phyloP scores from a whole-genome alignment of 2,888 invertebrate genomes.

The Brachycybe producta region DNA sequence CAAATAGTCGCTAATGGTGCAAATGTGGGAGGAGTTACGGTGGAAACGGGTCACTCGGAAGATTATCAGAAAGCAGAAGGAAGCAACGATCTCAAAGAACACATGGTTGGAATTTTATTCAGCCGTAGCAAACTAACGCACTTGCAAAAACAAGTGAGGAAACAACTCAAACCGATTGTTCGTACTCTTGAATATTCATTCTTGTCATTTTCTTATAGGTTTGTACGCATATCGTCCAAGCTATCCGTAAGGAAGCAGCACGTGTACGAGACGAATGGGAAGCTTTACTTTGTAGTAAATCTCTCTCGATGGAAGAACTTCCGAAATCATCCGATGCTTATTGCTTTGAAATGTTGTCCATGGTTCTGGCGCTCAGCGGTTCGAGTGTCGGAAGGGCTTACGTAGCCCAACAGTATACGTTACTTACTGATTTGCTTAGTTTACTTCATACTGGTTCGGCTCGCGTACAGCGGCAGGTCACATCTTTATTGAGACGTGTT shows the following conservation, averaged over 20 bases:
- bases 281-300: constrained; percentile 37
- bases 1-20: constrained; percentile 29
- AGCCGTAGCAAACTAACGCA: constrained; percentile 85
- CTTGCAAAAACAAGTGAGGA: constrained; percentile 70
- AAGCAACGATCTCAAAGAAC: constrained; percentile 70
- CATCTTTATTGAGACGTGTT: constrained; percentile 70
- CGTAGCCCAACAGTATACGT: constrained; percentile 72
- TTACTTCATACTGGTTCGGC: constrained; percentile 88
- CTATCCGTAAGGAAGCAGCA: constrained; percentile 75
- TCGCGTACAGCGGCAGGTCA: constrained; percentile 84
- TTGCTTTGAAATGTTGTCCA: constrained; percentile 92
- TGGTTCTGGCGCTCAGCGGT: constrained; percentile 86
- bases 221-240: constrained; percentile 56
- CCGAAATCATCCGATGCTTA: constrained; percentile 57
- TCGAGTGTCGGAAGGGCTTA: constrained; percentile 81
- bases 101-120: constrained; percentile 92
- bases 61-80: constrained; percentile 34
- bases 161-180: background rate
- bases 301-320: constrained; percentile 24
- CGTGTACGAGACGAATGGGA: constrained; percentile 88
- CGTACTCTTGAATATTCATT: background rate
- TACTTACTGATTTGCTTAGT: constrained; percentile 70
- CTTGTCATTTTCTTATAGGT: constrained; percentile 40
- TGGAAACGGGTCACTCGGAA: no score
- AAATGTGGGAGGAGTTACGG: no score